A percentile compares a stretch with the other conserved stretches of the same genome.
Evolutionary conservation across 2,888 invertebrate genomes (phyloP).

Genomic region (Drosophila anomalipes): DNA sequence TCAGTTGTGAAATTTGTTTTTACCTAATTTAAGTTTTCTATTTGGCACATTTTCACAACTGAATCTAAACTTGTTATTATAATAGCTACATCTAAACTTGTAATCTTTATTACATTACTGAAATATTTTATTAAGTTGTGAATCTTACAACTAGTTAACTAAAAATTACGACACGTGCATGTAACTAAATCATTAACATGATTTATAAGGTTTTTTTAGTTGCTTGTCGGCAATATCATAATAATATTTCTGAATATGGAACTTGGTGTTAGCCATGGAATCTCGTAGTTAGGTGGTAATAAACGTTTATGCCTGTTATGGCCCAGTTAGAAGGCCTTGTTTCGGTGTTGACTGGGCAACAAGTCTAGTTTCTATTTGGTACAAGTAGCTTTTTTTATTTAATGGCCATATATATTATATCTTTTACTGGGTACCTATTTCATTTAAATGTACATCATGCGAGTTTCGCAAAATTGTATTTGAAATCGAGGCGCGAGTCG

Average conservation of each 20-base stretch:
- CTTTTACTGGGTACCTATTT: conserved; percentile 5
- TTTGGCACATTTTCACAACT: background rate
- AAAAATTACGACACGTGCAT: background rate
- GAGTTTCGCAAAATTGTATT: conserved; percentile 8
- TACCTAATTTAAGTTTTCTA: background rate
- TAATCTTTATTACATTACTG: background rate
- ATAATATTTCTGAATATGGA: background rate
- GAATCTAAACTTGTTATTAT: background rate
- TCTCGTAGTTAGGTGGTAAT: background rate
- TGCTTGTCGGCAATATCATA: background rate
- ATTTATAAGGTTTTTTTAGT: background rate
- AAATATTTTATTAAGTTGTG: background rate
- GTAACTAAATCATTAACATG: background rate
- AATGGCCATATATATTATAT: background rate
- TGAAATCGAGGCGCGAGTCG: conserved; percentile 3
- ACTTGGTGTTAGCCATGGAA: background rate
- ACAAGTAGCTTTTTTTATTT: background rate
- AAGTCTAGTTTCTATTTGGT: conserved; percentile 13
- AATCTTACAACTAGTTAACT: background rate
- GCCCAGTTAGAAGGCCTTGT: conserved; percentile 1
- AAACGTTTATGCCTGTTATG: conserved; percentile 5
- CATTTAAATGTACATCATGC: conserved; percentile 10
- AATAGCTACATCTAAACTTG: background rate
- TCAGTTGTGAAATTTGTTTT: background rate
- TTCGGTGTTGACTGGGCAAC: background rate